These are phyloP conservation scores for Tachypleus tridentatus DNA, from an alignment of 1,140 invertebrate species.

Conservation along the genomic window DNA sequence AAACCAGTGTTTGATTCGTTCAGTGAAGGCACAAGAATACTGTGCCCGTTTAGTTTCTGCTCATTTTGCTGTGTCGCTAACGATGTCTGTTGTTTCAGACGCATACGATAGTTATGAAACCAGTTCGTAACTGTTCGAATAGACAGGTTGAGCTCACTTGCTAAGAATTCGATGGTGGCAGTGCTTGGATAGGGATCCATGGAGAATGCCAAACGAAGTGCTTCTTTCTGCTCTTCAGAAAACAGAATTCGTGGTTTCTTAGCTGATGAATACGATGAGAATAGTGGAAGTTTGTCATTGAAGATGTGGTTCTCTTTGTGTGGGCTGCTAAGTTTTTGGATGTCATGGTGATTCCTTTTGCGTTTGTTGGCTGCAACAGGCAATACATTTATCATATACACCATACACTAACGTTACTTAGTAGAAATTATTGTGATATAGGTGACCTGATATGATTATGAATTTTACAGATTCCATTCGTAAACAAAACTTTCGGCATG, in stretches of 20 bases:
- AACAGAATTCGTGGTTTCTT: constrained; percentile 93
- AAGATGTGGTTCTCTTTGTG: no score
- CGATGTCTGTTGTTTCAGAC: constrained; percentile 78
- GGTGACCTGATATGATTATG: no score
- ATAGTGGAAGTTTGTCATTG: constrained; percentile 6
- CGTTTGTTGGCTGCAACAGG: constrained; percentile 18
- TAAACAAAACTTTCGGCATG: no score
- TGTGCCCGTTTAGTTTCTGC: constrained; percentile 27
- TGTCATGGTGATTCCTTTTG: constrained; percentile 4
- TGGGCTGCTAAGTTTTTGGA: no score
- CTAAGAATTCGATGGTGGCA: constrained; percentile 87
- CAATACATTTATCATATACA: no score
- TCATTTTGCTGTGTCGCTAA: constrained; percentile 27
- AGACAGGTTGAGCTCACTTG: constrained; percentile 76
- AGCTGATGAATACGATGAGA: constrained; percentile 35
- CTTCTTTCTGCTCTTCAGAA: constrained; percentile 96
- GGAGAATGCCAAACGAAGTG: constrained; percentile 79
- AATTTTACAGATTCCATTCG: no score
- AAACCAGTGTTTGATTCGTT: constrained; percentile 37
- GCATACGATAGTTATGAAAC: constrained; percentile 99
- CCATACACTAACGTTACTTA: background rate
- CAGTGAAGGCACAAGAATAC: constrained; percentile 8
- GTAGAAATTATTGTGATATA: background rate
- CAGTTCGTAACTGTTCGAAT: constrained; percentile 95
- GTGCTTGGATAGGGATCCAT: constrained; percentile 94